A percentile compares a stretch with the other conserved stretches of the same genome.
Evolutionary conservation across 2,113 vertebrate species (phyloP).

Genomic region (Psettodes erumei): DNA sequence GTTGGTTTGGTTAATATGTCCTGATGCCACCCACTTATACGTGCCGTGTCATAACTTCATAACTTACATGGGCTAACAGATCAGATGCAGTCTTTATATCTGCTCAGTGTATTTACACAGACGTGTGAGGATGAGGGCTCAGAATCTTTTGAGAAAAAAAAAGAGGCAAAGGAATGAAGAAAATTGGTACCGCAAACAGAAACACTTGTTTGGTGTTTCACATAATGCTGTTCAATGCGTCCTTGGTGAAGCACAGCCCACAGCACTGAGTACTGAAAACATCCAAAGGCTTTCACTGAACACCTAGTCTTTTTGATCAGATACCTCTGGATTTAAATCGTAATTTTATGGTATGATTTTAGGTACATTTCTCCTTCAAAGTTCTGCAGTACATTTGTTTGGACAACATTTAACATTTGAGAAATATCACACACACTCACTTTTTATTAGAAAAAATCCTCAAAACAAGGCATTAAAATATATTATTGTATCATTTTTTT

Average conservation of each 20-base stretch:
- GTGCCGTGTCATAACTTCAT: slow-evolving; percentile 19
- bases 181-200: no score
- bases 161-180: not conserved
- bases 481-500: not conserved
- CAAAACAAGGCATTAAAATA: not conserved
- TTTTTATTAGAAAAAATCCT: not conserved
- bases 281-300: not conserved
- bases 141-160: not conserved
- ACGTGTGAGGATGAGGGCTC: not conserved
- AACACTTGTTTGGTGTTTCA: slow-evolving; percentile 13
- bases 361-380: not conserved
- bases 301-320: not conserved
- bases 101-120: not conserved
- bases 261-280: not conserved
- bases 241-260: no score
- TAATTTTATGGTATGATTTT: not conserved
- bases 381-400: not conserved
- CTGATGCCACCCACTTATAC: slow-evolving; percentile 2
- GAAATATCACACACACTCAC: no score
- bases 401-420: not conserved
- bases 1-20: slow-evolving; percentile 21
- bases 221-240: not conserved
- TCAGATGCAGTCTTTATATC: slow-evolving; percentile 11
- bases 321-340: not conserved
- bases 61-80: slow-evolving; percentile 3